Conservation (phyloP, 2,797 vertebrate species). For the Leucoraja ocellata region DNA sequence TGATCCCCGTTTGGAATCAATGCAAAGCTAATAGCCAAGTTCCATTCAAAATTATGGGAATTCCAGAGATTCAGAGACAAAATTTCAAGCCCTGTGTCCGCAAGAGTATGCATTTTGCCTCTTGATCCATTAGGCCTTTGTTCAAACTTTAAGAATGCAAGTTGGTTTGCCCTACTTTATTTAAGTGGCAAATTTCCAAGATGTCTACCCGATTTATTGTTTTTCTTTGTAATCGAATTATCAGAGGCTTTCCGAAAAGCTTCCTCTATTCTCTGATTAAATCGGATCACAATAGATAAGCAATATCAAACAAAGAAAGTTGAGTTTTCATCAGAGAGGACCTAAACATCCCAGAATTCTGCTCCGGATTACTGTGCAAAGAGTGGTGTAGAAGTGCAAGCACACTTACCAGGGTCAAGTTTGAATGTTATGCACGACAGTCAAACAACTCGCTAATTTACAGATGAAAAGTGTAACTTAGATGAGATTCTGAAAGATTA, state of each 20-base stretch:
- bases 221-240: not conserved
- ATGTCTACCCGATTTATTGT: not conserved
- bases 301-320: not conserved
- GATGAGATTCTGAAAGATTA: not conserved
- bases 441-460: not conserved
- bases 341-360: not conserved
- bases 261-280: not conserved
- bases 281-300: no score
- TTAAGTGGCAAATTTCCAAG: not conserved
- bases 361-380: not conserved
- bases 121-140: not conserved
- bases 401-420: not conserved
- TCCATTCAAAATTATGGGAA: slow-evolving; percentile 22
- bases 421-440: not conserved
- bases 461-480: not conserved
- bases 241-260: not conserved
- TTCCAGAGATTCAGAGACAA: slow-evolving; percentile 14
- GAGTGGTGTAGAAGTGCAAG: not conserved
- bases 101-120: not conserved
- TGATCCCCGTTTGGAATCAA: not conserved
- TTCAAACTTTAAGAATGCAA: not conserved
- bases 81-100: not conserved
- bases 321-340: not conserved
- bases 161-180: not conserved
- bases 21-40: slow-evolving; percentile 4